These are phyloP conservation scores for Drosophila sp. DNA, from an alignment of 1,140 invertebrate species.

Conservation along the genomic window DNA sequence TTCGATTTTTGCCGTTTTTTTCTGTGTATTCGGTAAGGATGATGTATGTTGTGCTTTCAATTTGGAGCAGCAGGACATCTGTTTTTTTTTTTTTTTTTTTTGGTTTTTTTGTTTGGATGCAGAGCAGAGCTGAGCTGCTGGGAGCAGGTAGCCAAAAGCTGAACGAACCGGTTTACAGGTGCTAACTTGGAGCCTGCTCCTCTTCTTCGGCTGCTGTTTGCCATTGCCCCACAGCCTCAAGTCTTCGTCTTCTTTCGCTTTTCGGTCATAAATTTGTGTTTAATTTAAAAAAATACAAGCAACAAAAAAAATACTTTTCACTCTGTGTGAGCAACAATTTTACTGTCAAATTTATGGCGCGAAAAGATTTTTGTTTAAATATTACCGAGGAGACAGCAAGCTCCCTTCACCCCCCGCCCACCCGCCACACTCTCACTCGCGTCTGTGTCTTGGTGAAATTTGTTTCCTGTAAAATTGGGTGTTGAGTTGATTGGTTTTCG, in stretches of 20 bases:
- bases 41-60: slow-evolving; percentile 82
- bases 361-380: slow-evolving; percentile 71
- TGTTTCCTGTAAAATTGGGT: slow-evolving; percentile 63
- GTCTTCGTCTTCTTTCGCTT: slow-evolving; percentile 30
- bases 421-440: too few species aligned
- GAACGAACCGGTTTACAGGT: slow-evolving; percentile 74
- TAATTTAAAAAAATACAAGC: slow-evolving; percentile 63
- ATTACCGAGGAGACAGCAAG: slow-evolving; percentile 13
- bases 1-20: slow-evolving; percentile 7
- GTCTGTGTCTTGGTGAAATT: slow-evolving; percentile 51
- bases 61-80: slow-evolving; percentile 82
- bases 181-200: slow-evolving; percentile 58
- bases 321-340: slow-evolving; percentile 61
- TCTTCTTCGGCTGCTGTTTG: slow-evolving; percentile 41
- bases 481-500: slow-evolving; percentile 72
- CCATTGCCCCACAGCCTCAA: slow-evolving; percentile 72
- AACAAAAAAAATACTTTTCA: slow-evolving; percentile 58
- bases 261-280: slow-evolving; percentile 77
- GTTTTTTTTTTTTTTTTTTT: slow-evolving; percentile 44
- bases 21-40: slow-evolving; percentile 33
- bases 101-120: slow-evolving; percentile 2
- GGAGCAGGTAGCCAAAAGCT: slow-evolving; percentile 11
- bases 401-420: not conserved
- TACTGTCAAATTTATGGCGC: slow-evolving; percentile 66
- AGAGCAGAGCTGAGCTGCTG: not conserved